These are phyloP conservation scores for Apodemia duryi DNA, from an alignment of 2,888 invertebrate species.

Conservation along the genomic window DNA sequence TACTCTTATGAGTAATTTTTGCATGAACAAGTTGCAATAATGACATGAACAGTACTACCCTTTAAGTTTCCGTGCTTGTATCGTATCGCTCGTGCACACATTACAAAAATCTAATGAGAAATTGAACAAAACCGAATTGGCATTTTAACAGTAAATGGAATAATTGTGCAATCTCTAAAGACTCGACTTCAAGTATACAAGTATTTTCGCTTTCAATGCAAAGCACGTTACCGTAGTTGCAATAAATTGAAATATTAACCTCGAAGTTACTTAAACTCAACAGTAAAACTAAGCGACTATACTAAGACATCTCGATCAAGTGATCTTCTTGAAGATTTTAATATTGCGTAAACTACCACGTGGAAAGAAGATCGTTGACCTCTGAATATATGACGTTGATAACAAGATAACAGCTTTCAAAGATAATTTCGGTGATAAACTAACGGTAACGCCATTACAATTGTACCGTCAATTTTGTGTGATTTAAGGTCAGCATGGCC, in stretches of 20 bases:
- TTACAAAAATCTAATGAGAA: background rate
- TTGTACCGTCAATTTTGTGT: constrained; percentile 27
- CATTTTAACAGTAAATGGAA: background rate
- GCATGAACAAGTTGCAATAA: background rate
- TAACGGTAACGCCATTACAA: background rate
- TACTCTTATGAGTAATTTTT: background rate
- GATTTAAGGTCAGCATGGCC: constrained; percentile 42
- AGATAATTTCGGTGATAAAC: constrained; percentile 12
- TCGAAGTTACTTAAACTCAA: constrained; percentile 6
- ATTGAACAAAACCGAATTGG: background rate
- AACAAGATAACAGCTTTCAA: constrained; percentile 38
- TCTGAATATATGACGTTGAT: constrained; percentile 54
- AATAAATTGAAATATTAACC: constrained; percentile 11
- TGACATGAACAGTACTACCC: too few species aligned
- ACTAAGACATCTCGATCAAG: constrained; percentile 1
- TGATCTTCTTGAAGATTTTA: constrained; percentile 15
- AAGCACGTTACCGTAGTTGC: constrained; percentile 3
- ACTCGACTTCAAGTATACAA: background rate
- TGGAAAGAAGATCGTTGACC: constrained; percentile 62
- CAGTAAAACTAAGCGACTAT: background rate
- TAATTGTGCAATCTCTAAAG: background rate
- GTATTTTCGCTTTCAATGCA: constrained; percentile 3
- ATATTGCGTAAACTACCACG: constrained; percentile 60
- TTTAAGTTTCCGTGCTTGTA: background rate
- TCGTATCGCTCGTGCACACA: too few species aligned